Evolutionary conservation across 2,797 vertebrate genomes (phyloP), one percentile per base, ranked within the genome.

Genomic region (Premnoplex brunnescens): DNA sequence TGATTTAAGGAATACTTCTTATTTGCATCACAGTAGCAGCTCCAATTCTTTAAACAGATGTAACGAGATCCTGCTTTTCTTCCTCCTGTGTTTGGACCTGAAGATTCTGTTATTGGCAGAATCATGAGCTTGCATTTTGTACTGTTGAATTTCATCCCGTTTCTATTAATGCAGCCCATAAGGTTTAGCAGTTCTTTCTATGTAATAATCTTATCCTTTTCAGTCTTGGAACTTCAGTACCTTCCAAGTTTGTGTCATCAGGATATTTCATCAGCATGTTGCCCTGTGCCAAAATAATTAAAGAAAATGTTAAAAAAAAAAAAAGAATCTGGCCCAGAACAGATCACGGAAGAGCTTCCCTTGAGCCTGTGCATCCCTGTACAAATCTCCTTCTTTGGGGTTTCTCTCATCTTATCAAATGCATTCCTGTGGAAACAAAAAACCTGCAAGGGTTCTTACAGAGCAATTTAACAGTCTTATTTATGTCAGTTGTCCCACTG

Each of bases 231-330:
- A 54, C 52, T 54, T 32, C 27, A 51, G 27, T 76, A 43, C 62
- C 16, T 75, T 84, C 76, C 69, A 91, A 55, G 36, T 91, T 84
- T n/a, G 44, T 76, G 69, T 84, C 69, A 55, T 60, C 58, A 89
- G 82, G 76, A 95, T 81, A 39, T 89, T 94, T 91, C 37, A 74
- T 89, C 69, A 62, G 34, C n/a, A 2, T 37, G 67, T 88, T 85
- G 43, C 39, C 36, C 62, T 55, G 62, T 94, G 82, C 76, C 82
- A 94, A 88, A 91, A 85, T 77, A 85, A 91, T 91, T 91, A 83
- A 80, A 74, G 72, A 92, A 89, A 88, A 85, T 10, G 7, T 83
- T 67, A 14, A 24, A 49, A 56, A 4, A 14, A 81, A 30, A 43
- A n/a, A 51, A 27, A 84, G 88, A 90, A 43, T 11, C 30, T 74